Conservation (phyloP, 2,888 invertebrate species). For the Orchesellides sinensis region DNA sequence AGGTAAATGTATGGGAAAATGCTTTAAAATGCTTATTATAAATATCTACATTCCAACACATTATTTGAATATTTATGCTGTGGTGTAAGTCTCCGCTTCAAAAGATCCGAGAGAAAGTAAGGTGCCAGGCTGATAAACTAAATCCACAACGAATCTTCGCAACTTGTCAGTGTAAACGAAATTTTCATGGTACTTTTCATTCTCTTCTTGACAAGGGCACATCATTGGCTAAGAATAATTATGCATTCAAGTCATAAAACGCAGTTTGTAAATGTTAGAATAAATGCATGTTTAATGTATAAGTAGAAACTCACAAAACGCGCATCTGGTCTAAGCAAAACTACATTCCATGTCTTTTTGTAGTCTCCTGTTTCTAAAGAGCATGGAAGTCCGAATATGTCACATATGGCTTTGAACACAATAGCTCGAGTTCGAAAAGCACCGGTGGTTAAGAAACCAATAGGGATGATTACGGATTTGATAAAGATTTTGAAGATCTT, state of each 20-base stretch:
- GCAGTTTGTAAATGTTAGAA: neutral
- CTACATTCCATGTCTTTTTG: conserved; percentile 82
- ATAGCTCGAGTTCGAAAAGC: conserved; percentile 78
- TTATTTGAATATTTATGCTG: neutral
- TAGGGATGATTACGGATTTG: conserved; percentile 65
- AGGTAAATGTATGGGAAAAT: too few species aligned
- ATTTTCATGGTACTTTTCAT: neutral
- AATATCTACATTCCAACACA: too few species aligned
- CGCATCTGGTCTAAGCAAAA: conserved; percentile 78
- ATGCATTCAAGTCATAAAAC: neutral
- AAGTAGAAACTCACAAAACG: conserved; percentile 9
- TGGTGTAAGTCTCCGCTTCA: conserved; percentile 69
- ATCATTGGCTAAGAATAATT: conserved; percentile 6
- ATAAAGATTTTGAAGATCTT: conserved; percentile 67
- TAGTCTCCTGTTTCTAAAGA: conserved; percentile 80
- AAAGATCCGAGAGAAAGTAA: conserved; percentile 66
- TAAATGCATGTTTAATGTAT: neutral
- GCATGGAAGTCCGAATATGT: conserved; percentile 82
- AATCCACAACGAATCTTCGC: conserved; percentile 68
- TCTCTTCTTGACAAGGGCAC: conserved; percentile 41
- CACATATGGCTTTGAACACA: conserved; percentile 83
- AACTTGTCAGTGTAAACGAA: conserved; percentile 66
- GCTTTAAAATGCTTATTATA: too few species aligned
- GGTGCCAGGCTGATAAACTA: conserved; percentile 69
- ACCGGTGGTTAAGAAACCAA: conserved; percentile 68